Base-by-base conservation (phyloP, 1,140 invertebrate genomes). In the Hestina assimilis region DNA sequence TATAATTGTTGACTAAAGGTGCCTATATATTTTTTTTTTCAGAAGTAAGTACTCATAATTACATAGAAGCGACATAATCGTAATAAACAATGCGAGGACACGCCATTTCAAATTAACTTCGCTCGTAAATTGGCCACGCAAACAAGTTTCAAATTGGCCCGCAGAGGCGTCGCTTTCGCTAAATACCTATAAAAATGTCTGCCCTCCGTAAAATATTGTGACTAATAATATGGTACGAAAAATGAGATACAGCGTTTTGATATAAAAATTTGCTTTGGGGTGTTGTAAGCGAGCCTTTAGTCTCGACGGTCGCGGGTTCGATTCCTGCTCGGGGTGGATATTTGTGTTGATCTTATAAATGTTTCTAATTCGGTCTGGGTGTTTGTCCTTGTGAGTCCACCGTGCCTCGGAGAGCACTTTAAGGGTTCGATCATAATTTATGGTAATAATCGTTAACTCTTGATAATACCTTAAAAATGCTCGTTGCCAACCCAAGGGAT, bases 171-270 rank as follows among this genome's bases (percentile, higher is more conserved):
- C 82, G 76, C 82, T 87, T 87, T 85, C 80, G 82, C 84, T 84
- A 87, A 87, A 87, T 87, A 85, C 79, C 84, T 84, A 87, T 87
- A 87, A 87, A 87, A 87, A 85, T 87, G 84, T 87, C 82, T 78
- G 69, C 68, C 68, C 68, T 54, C 69, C 29, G 82, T 87, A 75
- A 87, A 85, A 82, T 87, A 87, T 84, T 79, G 80, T 80, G 69
- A 79, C 77, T 79, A 79, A 72, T 72, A 69, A 58, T 53, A 47
- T 66, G 79, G 62, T 41, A 4, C 24, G 55, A 69, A 51, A 26
- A 4, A 64, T 19, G 31, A 50, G 40, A 3, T 23, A 6, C 29
- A 23, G 31, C 42, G 43, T 17, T 28, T 54, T 24, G n/a, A n/a
- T n/a, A n/a, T n/a, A n/a, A n/a, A n/a, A n/a, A n/a, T n/a, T n/a